Evolutionary conservation across 1,140 invertebrate species (phyloP).

Genomic region (Drosophila arawakana): DNA sequence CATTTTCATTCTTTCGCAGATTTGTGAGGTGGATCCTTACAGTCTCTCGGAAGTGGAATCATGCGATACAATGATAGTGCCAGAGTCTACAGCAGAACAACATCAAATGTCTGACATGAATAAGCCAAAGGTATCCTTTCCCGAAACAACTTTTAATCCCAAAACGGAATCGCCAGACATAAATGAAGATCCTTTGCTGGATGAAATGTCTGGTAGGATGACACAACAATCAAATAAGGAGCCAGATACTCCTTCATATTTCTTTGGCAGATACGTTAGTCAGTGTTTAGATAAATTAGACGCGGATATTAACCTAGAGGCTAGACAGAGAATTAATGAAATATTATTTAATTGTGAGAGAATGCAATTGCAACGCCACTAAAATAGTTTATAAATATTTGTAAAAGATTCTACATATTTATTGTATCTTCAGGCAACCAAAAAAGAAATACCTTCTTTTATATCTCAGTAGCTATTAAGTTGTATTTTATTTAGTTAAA

Average conservation of each 20-base stretch:
- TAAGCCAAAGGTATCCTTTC: background rate
- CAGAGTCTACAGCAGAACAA: background rate
- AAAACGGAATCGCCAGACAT: background rate
- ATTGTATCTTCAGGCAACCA: background rate
- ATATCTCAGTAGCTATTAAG: too few species aligned
- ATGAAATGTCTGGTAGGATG: background rate
- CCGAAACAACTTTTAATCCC: background rate
- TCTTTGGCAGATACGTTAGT: constrained; percentile 17
- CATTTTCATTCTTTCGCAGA: background rate
- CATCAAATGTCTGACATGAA: background rate
- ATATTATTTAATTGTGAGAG: constrained; percentile 20
- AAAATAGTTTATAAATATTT: background rate
- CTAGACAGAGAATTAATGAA: constrained; percentile 25
- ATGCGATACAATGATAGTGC: too few species aligned
- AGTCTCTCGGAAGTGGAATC: constrained; percentile 12
- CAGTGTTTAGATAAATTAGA: constrained; percentile 25
- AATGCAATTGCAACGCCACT: constrained; percentile 25
- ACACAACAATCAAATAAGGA: background rate
- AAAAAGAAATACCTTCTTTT: too few species aligned
- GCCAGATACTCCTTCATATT: constrained; percentile 9
- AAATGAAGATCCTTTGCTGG: background rate
- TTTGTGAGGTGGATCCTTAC: constrained; percentile 6
- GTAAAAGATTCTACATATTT: background rate
- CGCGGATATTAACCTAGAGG: constrained; percentile 25
- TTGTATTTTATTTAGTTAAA: too few species aligned